Evolutionary conservation across 2,797 vertebrate species (phyloP).

Genomic region (Moxostoma hubbsi): DNA sequence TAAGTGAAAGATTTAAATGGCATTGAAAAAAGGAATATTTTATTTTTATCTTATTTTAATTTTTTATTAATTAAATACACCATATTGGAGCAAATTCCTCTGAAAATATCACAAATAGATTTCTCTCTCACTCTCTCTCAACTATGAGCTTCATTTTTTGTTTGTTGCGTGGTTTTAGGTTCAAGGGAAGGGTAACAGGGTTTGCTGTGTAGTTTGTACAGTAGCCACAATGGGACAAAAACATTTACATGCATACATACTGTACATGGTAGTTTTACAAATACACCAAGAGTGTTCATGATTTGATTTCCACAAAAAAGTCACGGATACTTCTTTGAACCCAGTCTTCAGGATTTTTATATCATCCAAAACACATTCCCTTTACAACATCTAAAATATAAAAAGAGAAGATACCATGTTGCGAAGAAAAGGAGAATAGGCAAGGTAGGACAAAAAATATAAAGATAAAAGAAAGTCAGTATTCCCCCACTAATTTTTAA

Average conservation of each 20-base stretch:
- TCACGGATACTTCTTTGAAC: conserved; percentile 85
- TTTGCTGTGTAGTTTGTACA: conserved; percentile 72
- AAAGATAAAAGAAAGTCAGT: conserved; percentile 85
- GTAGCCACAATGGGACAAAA: conserved; percentile 94
- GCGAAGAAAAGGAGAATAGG: conserved; percentile 85
- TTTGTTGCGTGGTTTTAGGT: conserved; percentile 74
- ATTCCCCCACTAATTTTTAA: conserved; percentile 79
- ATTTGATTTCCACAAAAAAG: conserved; percentile 93
- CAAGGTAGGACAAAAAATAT: conserved; percentile 76
- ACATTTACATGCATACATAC: conserved; percentile 99
- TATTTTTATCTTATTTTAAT: conserved; percentile 83
- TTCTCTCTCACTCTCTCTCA: conserved; percentile 80
- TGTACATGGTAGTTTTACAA: conserved; percentile 95
- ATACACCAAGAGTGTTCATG: conserved; percentile 98
- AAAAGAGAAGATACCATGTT: conserved; percentile 96
- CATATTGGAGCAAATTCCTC: conserved; percentile 99
- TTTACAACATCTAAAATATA: conserved; percentile 99
- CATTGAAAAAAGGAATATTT: conserved; percentile 61
- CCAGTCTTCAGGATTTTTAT: conserved; percentile 79
- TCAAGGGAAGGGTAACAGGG: conserved; percentile 36
- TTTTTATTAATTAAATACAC: conserved; percentile 99
- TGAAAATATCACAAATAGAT: conserved; percentile 99
- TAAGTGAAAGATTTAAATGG: conserved; percentile 35
- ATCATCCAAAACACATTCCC: conserved; percentile 87
- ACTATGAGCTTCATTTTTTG: conserved; percentile 84